Conservation (phyloP, 1,140 invertebrate genomes). For the Batillaria attramentaria region DNA sequence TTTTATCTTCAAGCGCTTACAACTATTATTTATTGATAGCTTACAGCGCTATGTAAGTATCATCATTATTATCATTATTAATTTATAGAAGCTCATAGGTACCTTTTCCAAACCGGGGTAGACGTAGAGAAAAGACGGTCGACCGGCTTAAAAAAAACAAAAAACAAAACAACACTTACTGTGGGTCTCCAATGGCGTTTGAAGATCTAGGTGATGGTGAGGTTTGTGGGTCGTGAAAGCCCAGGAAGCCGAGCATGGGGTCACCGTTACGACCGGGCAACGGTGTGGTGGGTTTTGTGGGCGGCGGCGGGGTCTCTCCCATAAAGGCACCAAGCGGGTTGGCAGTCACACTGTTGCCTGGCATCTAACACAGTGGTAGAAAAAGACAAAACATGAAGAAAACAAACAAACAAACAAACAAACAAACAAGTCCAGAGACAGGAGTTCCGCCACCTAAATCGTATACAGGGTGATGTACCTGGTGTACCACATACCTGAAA, state of each 20-base stretch:
- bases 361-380: too few species aligned
- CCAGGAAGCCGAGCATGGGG: constrained; percentile 8
- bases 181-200: not conserved
- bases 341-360: not conserved
- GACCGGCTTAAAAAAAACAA: not conserved
- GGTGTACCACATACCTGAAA: too few species aligned
- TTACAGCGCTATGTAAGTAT: too few species aligned
- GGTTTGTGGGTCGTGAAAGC: not conserved
- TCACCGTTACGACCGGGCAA: constrained; percentile 18
- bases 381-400: not conserved
- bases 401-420: not conserved
- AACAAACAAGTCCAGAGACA: not conserved
- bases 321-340: constrained; percentile 13
- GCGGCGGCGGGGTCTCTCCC: constrained; percentile 10
- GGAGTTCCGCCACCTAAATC: too few species aligned
- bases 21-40: too few species aligned
- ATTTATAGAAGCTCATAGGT: too few species aligned
- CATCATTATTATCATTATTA: too few species aligned
- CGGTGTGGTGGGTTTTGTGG: not conserved
- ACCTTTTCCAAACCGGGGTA: too few species aligned
- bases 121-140: too few species aligned
- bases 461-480: too few species aligned
- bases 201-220: constrained; percentile 7
- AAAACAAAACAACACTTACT: not conserved
- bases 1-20: too few species aligned